phyloP scores from a whole-genome alignment of 2,888 invertebrate genomes.

The Drosophila monieri region DNA sequence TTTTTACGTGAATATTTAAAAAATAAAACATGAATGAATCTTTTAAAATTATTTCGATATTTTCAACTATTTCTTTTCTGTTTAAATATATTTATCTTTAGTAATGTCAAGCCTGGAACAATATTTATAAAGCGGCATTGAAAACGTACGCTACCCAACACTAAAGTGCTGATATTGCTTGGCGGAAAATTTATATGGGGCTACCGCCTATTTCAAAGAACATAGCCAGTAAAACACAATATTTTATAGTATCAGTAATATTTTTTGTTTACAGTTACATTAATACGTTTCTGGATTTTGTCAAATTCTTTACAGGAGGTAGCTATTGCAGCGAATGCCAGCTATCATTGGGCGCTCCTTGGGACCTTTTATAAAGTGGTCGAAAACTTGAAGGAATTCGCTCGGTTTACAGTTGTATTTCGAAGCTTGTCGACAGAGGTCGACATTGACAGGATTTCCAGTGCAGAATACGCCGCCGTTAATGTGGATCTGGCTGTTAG shows the following conservation, averaged over 20 bases:
- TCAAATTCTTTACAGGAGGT: slow-evolving; percentile 41
- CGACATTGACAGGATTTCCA: slow-evolving; percentile 25
- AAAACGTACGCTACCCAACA: neutral
- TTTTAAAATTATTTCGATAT: too few relatives aligned
- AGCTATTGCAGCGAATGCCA: slow-evolving; percentile 35
- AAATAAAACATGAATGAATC: too few relatives aligned
- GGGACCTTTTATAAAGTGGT: slow-evolving; percentile 45
- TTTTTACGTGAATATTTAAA: too few relatives aligned
- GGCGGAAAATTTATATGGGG: neutral
- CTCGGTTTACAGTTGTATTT: slow-evolving; percentile 27
- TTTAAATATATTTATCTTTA: too few relatives aligned
- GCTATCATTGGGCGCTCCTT: slow-evolving; percentile 41
- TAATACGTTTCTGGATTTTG: slow-evolving; percentile 9
- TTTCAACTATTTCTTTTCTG: too few relatives aligned
- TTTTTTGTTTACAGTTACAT: neutral
- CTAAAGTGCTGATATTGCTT: neutral
- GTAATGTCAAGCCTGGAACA: too few relatives aligned
- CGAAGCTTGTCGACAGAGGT: slow-evolving; percentile 3
- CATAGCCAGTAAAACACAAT: neutral
- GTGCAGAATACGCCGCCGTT: slow-evolving; percentile 41
- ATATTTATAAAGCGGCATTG: too few relatives aligned
- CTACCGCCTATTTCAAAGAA: neutral
- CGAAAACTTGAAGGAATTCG: slow-evolving; percentile 61
- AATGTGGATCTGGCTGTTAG: slow-evolving; percentile 59
- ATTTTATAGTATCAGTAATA: neutral